Conservation (phyloP, 2,113 vertebrate genomes). For the Rhizomys pruinosus region DNA sequence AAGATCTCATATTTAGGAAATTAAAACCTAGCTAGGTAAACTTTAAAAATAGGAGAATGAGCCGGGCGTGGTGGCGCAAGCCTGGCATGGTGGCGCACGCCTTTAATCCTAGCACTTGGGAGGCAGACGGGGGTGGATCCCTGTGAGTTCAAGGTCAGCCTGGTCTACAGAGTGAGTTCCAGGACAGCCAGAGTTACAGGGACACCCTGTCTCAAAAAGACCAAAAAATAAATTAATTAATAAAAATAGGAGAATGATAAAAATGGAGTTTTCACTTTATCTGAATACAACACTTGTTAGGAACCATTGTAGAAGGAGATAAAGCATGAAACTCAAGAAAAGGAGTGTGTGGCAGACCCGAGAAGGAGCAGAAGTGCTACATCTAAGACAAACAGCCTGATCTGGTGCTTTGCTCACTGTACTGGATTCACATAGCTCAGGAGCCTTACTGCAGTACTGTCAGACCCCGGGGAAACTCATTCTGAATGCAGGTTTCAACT, state of each 20-base stretch:
- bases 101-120: too few species aligned
- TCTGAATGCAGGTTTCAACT: background rate
- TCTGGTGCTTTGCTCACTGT: background rate
- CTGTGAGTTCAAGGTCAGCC: too few species aligned
- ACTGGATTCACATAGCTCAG: background rate
- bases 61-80: too few species aligned
- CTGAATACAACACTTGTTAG: background rate
- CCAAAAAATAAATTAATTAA: too few species aligned
- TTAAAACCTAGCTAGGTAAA: background rate
- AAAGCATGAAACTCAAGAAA: slow-evolving; percentile 30
- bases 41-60: slow-evolving; percentile 41
- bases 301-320: slow-evolving; percentile 2
- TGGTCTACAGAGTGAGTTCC: too few species aligned
- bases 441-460: background rate
- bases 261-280: slow-evolving; percentile 34
- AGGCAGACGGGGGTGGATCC: too few species aligned
- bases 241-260: slow-evolving; percentile 12
- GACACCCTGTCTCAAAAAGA: too few species aligned
- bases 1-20: background rate
- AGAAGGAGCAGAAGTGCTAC: background rate
- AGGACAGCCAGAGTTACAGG: too few species aligned
- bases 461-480: background rate
- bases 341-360: background rate
- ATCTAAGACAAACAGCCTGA: slow-evolving; percentile 4
- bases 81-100: too few species aligned